A percentile compares a stretch with the other conserved stretches of the same genome.
Conservation (phyloP, 2,113 vertebrate species). For the Verasper variegatus region DNA sequence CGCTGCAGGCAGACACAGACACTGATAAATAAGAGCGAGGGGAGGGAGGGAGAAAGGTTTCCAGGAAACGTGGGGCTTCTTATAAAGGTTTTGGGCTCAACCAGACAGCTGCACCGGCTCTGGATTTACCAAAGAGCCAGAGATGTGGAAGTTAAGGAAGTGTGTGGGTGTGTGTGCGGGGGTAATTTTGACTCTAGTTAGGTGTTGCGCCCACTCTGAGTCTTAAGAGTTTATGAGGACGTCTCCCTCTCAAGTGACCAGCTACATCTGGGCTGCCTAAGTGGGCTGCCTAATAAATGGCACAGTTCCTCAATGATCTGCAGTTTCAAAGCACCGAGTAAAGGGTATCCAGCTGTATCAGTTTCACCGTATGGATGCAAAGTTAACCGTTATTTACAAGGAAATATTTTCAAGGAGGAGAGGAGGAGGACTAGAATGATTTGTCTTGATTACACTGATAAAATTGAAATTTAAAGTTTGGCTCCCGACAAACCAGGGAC, state of each 20-base stretch:
- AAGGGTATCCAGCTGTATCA: constrained; percentile 62
- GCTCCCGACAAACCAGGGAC: constrained; percentile 54
- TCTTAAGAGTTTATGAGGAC: constrained; percentile 72
- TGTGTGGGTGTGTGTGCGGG: background rate
- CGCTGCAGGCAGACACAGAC: constrained; percentile 58
- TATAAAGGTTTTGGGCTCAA: constrained; percentile 39
- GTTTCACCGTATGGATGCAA: constrained; percentile 53
- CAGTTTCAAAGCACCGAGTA: constrained; percentile 64
- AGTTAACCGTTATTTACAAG: constrained; percentile 23
- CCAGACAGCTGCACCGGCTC: constrained; percentile 62
- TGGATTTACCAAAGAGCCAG: constrained; percentile 51
- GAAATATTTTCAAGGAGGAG: constrained; percentile 20
- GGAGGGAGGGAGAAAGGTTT: constrained; percentile 26
- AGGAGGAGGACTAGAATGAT: constrained; percentile 11
- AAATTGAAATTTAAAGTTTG: constrained; percentile 69
- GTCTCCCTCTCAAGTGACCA: constrained; percentile 73
- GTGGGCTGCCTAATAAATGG: constrained; percentile 73
- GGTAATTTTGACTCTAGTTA: constrained; percentile 57
- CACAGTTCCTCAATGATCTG: constrained; percentile 69
- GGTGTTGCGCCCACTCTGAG: constrained; percentile 57
- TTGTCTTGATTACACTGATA: constrained; percentile 26
- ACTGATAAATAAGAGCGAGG: constrained; percentile 57
- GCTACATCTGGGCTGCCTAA: constrained; percentile 75
- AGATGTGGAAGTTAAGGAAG: constrained; percentile 41
- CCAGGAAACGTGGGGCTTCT: constrained; percentile 50